Percentiles rank a stretch among this genome's conserved stretches.
phyloP scores from a whole-genome alignment of 2,888 invertebrate species.

The Ochropacha duplaris region DNA sequence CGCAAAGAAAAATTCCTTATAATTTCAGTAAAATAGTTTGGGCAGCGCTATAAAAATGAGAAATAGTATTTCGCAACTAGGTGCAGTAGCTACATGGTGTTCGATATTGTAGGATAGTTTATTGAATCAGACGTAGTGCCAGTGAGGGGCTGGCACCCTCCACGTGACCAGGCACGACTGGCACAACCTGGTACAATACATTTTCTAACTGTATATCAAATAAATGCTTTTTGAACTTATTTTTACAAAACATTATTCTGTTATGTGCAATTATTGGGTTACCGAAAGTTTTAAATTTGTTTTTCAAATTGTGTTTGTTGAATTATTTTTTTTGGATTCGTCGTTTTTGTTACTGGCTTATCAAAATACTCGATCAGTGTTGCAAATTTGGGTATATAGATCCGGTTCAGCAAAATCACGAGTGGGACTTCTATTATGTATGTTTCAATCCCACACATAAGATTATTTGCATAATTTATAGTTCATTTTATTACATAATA shows the following conservation, averaged over 20 bases:
- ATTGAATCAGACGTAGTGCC: conserved; percentile 31
- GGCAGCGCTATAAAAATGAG: background rate
- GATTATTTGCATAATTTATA: background rate
- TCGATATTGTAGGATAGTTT: conserved; percentile 9
- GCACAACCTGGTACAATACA: conserved; percentile 30
- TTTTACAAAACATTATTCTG: conserved; percentile 8
- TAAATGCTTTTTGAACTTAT: conserved; percentile 25
- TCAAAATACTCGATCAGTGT: background rate
- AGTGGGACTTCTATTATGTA: background rate
- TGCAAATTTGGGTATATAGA: background rate
- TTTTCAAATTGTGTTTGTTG: too few species aligned
- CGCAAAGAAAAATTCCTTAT: background rate
- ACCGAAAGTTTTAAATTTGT: background rate
- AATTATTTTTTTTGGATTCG: too few species aligned
- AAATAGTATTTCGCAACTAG: background rate
- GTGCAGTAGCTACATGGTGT: background rate
- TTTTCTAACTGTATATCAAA: conserved; percentile 24
- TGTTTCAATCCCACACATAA: background rate
- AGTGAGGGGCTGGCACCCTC: conserved; percentile 21
- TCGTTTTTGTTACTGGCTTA: too few species aligned
- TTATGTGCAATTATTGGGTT: background rate
- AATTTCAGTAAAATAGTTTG: background rate
- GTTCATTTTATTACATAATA: background rate
- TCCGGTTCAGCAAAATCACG: background rate
- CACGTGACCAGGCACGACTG: conserved; percentile 16